A percentile compares a stretch with the other conserved stretches of the same genome.
Evolutionary conservation across 2,113 vertebrate genomes (phyloP).

Genomic region (Pomatorhinus ruficollis): DNA sequence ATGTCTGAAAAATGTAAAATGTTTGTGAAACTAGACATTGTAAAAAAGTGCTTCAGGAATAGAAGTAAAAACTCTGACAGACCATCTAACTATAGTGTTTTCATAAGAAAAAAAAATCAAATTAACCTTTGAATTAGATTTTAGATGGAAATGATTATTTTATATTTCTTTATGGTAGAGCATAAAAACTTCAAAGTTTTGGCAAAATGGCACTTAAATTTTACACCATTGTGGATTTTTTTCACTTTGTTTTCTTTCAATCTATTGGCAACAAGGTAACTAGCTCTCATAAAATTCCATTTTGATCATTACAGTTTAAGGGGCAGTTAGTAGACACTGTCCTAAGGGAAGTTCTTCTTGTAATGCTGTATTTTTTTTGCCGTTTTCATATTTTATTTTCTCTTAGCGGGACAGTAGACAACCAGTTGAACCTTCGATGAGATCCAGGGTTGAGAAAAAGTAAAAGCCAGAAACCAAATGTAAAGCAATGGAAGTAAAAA

Average conservation of each 20-base stretch:
- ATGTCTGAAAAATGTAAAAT: neutral
- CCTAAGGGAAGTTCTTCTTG: neutral
- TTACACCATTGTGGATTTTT: fast-evolving
- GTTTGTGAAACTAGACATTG: neutral
- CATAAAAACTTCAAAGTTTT: neutral
- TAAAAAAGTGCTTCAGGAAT: fast-evolving
- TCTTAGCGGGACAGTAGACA: neutral
- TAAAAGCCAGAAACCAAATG: neutral
- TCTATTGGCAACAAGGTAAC: neutral
- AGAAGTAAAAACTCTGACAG: neutral
- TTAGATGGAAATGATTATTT: neutral
- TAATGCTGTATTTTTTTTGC: neutral
- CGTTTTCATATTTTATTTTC: neutral
- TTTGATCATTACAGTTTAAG: neutral
- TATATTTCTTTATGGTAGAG: neutral
- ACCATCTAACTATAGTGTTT: neutral
- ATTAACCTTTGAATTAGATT: neutral
- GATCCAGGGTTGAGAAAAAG: neutral
- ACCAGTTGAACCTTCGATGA: neutral
- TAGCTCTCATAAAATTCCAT: neutral
- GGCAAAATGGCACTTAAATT: neutral
- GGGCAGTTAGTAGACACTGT: neutral
- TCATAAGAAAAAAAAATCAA: neutral
- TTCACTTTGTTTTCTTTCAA: neutral
- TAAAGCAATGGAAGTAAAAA: neutral